Evolutionary conservation across 1,140 invertebrate species (phyloP).

Genomic region (Phthorimaea operculella): DNA sequence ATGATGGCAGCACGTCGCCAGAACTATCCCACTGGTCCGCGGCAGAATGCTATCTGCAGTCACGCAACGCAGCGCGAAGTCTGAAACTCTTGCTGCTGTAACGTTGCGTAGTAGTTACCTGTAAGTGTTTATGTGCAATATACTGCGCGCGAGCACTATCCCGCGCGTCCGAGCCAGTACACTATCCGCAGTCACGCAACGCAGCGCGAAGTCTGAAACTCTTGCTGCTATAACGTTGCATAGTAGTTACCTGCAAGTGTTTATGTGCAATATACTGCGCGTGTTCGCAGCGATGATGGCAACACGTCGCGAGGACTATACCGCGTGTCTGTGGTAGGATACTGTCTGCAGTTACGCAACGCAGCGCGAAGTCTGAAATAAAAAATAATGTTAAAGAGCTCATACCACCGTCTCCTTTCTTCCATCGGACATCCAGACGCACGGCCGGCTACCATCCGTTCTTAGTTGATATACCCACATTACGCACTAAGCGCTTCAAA

Average conservation of each 20-base stretch:
- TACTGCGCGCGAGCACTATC: slow-evolving; percentile 76
- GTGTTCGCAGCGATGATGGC: slow-evolving; percentile 86
- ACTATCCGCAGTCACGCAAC: slow-evolving; percentile 69
- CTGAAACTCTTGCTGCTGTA: no score
- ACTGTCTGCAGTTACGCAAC: slow-evolving; percentile 69
- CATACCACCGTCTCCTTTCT: no score
- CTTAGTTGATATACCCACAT: no score
- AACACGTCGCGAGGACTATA: slow-evolving; percentile 83
- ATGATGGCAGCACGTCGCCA: slow-evolving; percentile 92
- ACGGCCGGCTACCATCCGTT: no score
- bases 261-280: slow-evolving; percentile 65
- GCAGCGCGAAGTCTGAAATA: slow-evolving; percentile 76
- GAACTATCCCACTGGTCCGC: slow-evolving; percentile 71
- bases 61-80: slow-evolving; percentile 78
- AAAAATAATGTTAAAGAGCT: no score
- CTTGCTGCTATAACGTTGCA: no score
- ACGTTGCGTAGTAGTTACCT: no score
- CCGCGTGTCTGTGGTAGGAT: slow-evolving; percentile 65
- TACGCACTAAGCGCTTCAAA: no score
- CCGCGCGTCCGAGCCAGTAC: slow-evolving; percentile 65
- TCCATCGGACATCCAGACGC: no score
- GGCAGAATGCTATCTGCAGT: slow-evolving; percentile 36
- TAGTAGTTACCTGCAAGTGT: slow-evolving; percentile 70
- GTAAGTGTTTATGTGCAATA: neutral
- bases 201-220: slow-evolving; percentile 79